Base-by-base conservation (phyloP, 2,113 vertebrate genomes). In the Regulus satrapa region DNA sequence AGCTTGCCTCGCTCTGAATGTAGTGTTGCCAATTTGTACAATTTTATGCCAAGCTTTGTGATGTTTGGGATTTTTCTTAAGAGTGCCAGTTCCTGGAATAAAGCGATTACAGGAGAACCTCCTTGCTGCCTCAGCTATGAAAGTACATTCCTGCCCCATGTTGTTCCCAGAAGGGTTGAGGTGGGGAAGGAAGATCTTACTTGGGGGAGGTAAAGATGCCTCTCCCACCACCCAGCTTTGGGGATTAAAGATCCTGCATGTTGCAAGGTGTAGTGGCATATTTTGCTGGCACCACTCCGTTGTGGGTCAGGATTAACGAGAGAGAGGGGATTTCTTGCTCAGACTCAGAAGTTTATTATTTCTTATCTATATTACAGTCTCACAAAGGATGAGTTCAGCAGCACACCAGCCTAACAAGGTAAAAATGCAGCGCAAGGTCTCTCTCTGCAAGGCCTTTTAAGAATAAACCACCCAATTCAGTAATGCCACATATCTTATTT, bases 21-120 rank as follows among this genome's bases (percentile, higher is more conserved):
- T 3, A 66, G 74, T 46, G 66, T 73, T 91, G 78, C 89, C 89
- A 93, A 71, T 85, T 83, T 93, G 92, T 92, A 55, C 24, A 31
- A 63, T 96, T 93, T 93, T 80, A 66, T 95, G 94, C 89, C 89
- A 90, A 85, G 78, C 20, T 81, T 90, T 89, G 75, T 90, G 88
- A 77, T 85, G 94, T 59, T 92, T 80, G 89, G 88, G 88, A 38
- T 88, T 90, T 94, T 93, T 85, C 89, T 77, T 63, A 12, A 12
- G 85, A 66, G 82, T 6, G 15, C 59, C 85, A 73, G 72, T 85
- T 96, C 63, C 93, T 67, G 85, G 93, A 96, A 95, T 94, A 83
- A 96, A 90, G 64, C 0, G 82, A 96, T 96, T 92, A 92, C 81
- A 91, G 81, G 66, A 58, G 66, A 93, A 54, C n/a, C 13, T 83